Evolutionary conservation across 2,797 vertebrate genomes (phyloP), one percentile per base, ranked within the genome.

Genomic region (Gallinago stenura): DNA sequence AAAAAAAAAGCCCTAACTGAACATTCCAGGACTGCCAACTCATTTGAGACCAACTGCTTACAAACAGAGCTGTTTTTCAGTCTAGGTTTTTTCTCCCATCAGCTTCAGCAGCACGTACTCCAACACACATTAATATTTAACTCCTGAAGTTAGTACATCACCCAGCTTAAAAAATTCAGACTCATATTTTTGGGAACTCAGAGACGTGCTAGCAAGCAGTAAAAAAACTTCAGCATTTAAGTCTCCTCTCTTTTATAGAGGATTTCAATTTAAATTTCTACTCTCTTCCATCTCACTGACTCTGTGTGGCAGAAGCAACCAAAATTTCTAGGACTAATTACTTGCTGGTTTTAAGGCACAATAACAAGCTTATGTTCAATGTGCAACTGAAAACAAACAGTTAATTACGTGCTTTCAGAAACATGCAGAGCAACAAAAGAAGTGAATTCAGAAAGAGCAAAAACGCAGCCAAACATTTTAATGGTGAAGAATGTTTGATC

Each of bases 361-460:
- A 64, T 6, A 77, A 30, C 50, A 78, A 58, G 37, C 39, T 61
- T 45, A 58, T 48, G 58, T 56, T 90, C 41, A 86, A 81, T 28
- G 37, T 14, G 19, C 61, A 87, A 69, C 43, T 71, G 53, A 77
- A 90, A 87, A 62, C 20, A 73, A 80, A 28, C 20, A 90, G 83
- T 72, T 87, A 87, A 90, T 79, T 72, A 68, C 9, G 26, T 24
- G 22, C 26, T 84, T 88, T 91, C 66, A 88, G 41, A 88, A 95
- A 72, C 35, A 76, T 68, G 28, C 13, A 43, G 12, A 70, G 65
- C 39, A 83, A 79, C 0, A 72, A 19, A 33, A 31, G n/a, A 50
- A 81, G 12, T n/a, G 46, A 88, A 82, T 56, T 33, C 7, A 28
- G 46, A 15, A 88, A 56, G 17, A 43, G 11, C n/a, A 73, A 79